Evolutionary conservation across 2,888 invertebrate species (phyloP).

Genomic region (Cataglyphis albicans): DNA sequence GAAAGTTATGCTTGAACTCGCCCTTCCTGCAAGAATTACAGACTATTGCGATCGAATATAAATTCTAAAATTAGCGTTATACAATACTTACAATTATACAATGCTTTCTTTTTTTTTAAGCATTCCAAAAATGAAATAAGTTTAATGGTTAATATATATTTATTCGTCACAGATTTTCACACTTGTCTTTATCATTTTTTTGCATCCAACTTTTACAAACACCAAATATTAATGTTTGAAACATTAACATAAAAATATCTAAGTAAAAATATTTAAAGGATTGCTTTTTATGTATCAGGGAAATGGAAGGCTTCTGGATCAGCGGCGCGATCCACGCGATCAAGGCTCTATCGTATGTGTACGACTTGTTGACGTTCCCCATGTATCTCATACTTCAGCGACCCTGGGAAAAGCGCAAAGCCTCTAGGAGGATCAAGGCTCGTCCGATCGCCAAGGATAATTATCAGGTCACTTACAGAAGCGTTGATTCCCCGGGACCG

Average conservation of each 20-base stretch:
- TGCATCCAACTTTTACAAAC: background rate
- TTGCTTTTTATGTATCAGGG: constrained; percentile 81
- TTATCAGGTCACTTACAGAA: constrained; percentile 91
- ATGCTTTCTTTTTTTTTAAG: background rate
- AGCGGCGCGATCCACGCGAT: constrained; percentile 92
- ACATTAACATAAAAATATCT: background rate
- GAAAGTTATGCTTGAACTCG: background rate
- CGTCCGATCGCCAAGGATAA: constrained; percentile 89
- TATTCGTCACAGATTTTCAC: constrained; percentile 1
- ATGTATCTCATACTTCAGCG: constrained; percentile 95
- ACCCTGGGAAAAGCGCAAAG: constrained; percentile 94
- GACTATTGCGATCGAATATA: background rate
- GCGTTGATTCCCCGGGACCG: constrained; percentile 90
- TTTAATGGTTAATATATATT: background rate
- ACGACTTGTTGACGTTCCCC: constrained; percentile 96
- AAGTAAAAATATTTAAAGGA: background rate
- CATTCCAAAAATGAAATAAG: background rate
- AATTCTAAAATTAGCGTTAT: background rate
- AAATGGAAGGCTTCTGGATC: constrained; percentile 88
- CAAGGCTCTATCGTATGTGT: constrained; percentile 93
- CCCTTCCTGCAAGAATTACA: background rate
- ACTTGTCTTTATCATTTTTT: background rate
- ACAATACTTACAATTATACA: too few species aligned
- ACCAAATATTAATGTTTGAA: background rate
- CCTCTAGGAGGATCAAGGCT: constrained; percentile 93